Evolutionary conservation across 2,113 vertebrate genomes (phyloP), one percentile per base, ranked within the genome.

Genomic region (Mormoops blainvillei): DNA sequence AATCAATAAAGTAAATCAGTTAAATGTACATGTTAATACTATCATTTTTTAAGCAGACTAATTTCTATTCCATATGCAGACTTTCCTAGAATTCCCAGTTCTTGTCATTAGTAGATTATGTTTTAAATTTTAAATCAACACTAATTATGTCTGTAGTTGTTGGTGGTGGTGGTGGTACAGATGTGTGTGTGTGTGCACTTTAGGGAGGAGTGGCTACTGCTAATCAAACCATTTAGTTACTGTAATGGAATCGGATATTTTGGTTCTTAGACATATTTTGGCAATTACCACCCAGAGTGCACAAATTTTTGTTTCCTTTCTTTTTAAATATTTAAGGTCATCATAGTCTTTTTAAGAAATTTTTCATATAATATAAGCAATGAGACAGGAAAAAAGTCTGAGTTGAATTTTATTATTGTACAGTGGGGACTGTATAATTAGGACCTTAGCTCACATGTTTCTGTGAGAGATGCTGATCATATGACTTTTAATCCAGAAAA

Each of bases 251-350:
- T 76, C 80, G 43, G 20, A 33, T 86, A 28, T n/a, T 83, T 82
- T 95, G 87, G 43, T 61, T 15, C n/a, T 82, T 83, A 56, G 87
- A 74, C n/a, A 26, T 92, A 86, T 70, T 93, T 92, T 84, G 73
- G 15, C 20, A 94, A 80, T 84, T 74, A 81, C 24, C 3, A 58
- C n/a, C 38, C 3, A 45, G 10, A 68, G 36, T 78, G 8, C 2
- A 95, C 24, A 54, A 26, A 56, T 54, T 87, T 93, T 68, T 65
- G 26, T 52, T 92, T 94, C 68, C 58, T n/a, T 65, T 82, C 33
- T 82, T 76, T 67, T 58, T 20, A 82, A 87, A 68, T 95, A 87
- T 92, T 68, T 82, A 58, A 63, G 18, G 7, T 20, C 4, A 10
- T 41, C 48, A 41, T 58, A n/a, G 7, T 81, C 12, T 70, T 63